Base-by-base conservation (phyloP, 2,113 vertebrate genomes). In the Pygoscelis adeliae region DNA sequence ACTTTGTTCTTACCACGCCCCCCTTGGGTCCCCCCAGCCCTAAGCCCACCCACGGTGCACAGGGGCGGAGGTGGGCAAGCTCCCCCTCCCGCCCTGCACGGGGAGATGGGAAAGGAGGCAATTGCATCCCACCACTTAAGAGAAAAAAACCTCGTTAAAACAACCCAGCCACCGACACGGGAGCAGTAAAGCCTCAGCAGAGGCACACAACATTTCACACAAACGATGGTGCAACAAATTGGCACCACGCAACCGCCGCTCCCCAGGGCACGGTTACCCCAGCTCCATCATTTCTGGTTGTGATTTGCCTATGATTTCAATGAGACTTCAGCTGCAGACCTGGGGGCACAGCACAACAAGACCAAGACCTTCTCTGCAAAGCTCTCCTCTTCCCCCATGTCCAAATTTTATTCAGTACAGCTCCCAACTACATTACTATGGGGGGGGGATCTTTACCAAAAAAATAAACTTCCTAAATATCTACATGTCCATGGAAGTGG, bases 31-130 rank as follows among this genome's bases (percentile, higher is more conserved):
- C 22, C 6, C 25, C 19, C 34, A 19, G 30, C 36, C 13, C 21
- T 8, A 6, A 9, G 15, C 20, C 26, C 46, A 34, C 11, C 9
- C 22, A 3, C 2, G 1, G 1, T 2, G 1, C 34, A 25, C 13
- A 27, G 18, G 13, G 34, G 15, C 8, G 3, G 5, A 55, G 16
- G 50, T 20, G n/a, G 17, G 9, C 1, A 2, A 70, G n/a, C 20
- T 13, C 34, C 32, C 6, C 20, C 8, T 11, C 25, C 34, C 1
- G 2, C 34, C 8, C 34, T 10, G 36, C 32, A 8, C 0, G 0
- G 9, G 13, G 19, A 79, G 9, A 21, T 18, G 19, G 10, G 46
- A 49, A 80, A 71, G 17, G 25, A 42, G 13, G 32, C 5, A 38
- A 81, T 22, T 1, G 1, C 40, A 77, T 32, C 46, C n/a, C 49